A percentile compares a stretch with the other conserved stretches of the same genome.
Evolutionary conservation across 2,797 vertebrate species (phyloP).

Genomic region (Urocyon cinereoargenteus): DNA sequence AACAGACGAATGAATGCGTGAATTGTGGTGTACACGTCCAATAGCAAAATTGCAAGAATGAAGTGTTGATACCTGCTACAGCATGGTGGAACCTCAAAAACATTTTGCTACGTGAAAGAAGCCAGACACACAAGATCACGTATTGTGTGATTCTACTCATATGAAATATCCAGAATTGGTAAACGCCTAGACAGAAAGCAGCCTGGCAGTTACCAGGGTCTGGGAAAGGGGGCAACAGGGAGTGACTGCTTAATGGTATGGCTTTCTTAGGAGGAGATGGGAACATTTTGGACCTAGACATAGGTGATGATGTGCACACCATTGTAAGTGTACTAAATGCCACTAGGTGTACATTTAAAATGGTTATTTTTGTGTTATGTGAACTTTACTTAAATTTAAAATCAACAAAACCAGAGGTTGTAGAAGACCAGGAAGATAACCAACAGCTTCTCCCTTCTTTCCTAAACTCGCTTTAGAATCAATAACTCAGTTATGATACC

Average conservation of each 20-base stretch:
- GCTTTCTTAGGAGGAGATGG: neutral
- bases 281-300: neutral
- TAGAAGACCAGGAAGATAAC: neutral
- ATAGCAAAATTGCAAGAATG: neutral
- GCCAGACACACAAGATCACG: neutral
- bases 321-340: neutral
- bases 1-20: neutral
- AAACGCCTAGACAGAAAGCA: neutral
- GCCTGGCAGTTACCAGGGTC: neutral
- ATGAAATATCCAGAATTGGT: neutral
- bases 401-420: neutral
- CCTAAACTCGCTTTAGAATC: neutral
- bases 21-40: neutral
- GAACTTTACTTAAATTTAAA: neutral
- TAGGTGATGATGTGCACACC: neutral
- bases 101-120: neutral
- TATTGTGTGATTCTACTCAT: neutral
- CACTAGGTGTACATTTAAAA: neutral
- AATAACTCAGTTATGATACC: neutral
- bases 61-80: neutral
- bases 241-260: neutral
- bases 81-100: neutral
- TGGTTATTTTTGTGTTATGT: neutral
- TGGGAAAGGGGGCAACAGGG: neutral
- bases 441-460: neutral